These are phyloP conservation scores for Pachyrhynchus sulphureomaculatus DNA, from an alignment of 1,140 invertebrate genomes.

Conservation along the genomic window DNA sequence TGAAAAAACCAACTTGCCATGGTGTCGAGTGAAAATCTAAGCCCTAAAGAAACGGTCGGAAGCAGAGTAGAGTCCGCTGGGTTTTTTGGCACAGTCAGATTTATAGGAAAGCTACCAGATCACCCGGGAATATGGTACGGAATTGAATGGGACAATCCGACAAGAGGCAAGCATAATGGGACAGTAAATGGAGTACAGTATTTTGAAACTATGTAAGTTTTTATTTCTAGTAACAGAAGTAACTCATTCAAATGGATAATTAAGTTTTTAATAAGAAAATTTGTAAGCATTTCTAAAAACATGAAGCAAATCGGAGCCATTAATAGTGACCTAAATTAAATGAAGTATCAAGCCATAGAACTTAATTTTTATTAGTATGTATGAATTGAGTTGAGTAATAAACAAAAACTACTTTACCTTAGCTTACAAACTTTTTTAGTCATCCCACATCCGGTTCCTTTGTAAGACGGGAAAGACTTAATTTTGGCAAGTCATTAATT, in stretches of 20 bases:
- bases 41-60: constrained; percentile 31
- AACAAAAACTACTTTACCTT: too few species aligned
- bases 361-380: too few species aligned
- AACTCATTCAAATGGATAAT: too few species aligned
- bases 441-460: constrained; percentile 80
- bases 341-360: too few species aligned
- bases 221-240: too few species aligned
- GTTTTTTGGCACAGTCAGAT: constrained; percentile 54
- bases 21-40: constrained; percentile 8
- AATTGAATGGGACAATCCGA: constrained; percentile 89
- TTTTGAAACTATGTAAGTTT: constrained; percentile 71
- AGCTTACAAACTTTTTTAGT: too few species aligned
- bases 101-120: constrained; percentile 57
- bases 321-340: too few species aligned
- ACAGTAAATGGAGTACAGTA: constrained; percentile 77
- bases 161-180: constrained; percentile 89
- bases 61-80: constrained; percentile 44
- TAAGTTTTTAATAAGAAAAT: too few species aligned
- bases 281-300: too few species aligned
- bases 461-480: constrained; percentile 77
- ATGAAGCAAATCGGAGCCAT: too few species aligned
- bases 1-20: constrained; percentile 16
- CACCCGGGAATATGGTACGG: constrained; percentile 76
- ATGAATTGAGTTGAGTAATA: too few species aligned
- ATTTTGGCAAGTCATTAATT: constrained; percentile 67